These are phyloP conservation scores for Patella pellucida DNA, from an alignment of 2,888 invertebrate genomes.

Conservation along the genomic window DNA sequence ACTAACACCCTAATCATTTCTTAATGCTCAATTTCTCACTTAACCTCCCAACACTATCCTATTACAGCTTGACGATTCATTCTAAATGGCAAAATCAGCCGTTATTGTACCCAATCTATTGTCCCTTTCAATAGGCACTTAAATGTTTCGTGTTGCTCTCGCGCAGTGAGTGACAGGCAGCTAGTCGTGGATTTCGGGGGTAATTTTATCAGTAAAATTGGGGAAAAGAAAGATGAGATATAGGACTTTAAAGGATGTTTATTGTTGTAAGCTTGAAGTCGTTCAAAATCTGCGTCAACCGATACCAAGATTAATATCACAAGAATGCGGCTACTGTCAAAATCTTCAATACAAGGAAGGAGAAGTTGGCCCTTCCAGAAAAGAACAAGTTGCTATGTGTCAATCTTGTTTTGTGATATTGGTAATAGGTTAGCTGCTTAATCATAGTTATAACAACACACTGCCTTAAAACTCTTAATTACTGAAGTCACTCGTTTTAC, in stretches of 20 bases:
- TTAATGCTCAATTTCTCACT: constrained; percentile 20
- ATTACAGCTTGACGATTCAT: constrained; percentile 16
- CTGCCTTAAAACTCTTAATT: no score
- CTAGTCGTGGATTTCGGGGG: background rate
- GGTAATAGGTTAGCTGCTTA: no score
- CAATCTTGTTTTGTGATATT: no score
- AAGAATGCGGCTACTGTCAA: constrained; percentile 9
- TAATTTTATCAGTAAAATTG: background rate
- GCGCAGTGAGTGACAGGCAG: background rate
- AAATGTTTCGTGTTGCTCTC: background rate
- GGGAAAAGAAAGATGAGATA: background rate
- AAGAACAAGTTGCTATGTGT: background rate
- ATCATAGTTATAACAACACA: no score
- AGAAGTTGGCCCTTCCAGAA: background rate
- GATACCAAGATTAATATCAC: background rate
- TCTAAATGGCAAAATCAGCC: background rate
- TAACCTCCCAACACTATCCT: constrained; percentile 22
- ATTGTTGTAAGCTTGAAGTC: constrained; percentile 8
- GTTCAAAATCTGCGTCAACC: background rate
- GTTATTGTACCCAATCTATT: background rate
- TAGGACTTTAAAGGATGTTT: background rate
- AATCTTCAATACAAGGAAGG: background rate
- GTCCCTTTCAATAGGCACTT: constrained; percentile 6
- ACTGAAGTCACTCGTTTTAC: no score
- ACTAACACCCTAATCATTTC: constrained; percentile 16